Evolutionary conservation across 1,140 invertebrate species (phyloP).

Genomic region (Orius laevigatus): DNA sequence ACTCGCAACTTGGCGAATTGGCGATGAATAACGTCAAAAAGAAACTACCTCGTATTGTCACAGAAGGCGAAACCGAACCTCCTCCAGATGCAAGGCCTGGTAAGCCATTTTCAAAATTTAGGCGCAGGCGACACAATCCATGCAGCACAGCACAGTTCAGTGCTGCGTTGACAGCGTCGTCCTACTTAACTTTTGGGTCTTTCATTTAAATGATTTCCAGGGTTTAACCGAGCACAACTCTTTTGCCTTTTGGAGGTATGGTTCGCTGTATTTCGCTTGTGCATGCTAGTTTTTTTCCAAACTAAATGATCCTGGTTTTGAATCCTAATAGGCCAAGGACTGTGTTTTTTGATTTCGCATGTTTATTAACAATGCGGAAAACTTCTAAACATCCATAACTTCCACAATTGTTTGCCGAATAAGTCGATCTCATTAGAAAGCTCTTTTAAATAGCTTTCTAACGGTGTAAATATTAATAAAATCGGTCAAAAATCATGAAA

Average conservation of each 20-base stretch:
- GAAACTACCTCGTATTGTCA: conserved; percentile 49
- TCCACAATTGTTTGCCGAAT: no score
- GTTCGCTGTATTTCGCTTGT: background rate
- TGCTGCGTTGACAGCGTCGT: background rate
- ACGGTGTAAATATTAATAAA: no score
- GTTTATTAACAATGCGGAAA: no score
- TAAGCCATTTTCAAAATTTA: conserved; percentile 13
- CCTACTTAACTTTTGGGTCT: background rate
- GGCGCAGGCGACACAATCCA: no score
- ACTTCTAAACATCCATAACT: no score
- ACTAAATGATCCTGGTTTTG: no score
- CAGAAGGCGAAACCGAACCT: conserved; percentile 21
- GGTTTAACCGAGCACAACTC: background rate
- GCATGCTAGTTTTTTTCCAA: background rate
- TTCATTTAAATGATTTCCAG: conserved; percentile 1
- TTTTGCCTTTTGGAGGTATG: background rate
- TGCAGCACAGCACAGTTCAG: no score
- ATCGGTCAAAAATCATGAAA: no score
- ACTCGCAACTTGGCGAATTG: conserved; percentile 53
- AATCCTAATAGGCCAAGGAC: no score
- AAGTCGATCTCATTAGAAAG: no score
- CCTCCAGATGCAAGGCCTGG: conserved; percentile 21
- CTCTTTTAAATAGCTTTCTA: no score
- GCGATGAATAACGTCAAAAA: conserved; percentile 59
- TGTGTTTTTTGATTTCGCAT: no score